Percentiles rank a stretch among this genome's conserved stretches.
These are phyloP conservation scores for Littorina saxatilis DNA, from an alignment of 1,140 invertebrate genomes.

Conservation along the genomic window DNA sequence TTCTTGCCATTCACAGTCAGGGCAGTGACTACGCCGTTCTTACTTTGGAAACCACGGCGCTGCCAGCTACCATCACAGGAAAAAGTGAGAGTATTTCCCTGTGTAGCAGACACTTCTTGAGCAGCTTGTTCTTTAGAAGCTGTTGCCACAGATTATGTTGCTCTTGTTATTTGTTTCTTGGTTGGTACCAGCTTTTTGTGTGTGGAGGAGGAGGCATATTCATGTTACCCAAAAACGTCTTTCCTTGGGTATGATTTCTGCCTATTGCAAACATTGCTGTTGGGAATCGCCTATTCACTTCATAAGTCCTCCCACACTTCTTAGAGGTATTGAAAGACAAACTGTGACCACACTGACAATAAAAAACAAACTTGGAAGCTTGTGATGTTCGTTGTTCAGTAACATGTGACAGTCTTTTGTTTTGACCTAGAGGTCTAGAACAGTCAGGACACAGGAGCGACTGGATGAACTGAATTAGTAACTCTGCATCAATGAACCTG, in stretches of 20 bases:
- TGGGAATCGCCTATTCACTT: not conserved
- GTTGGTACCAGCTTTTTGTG: not conserved
- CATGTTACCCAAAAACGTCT: not conserved
- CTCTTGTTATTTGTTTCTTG: not conserved
- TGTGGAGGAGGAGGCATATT: not conserved
- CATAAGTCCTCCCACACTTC: not conserved
- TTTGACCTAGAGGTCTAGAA: not conserved
- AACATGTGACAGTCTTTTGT: not conserved
- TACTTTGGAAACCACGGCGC: not conserved
- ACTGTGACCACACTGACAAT: not conserved
- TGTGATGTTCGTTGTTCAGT: not conserved
- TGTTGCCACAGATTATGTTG: not conserved
- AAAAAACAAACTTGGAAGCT: not conserved
- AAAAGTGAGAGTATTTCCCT: not conserved
- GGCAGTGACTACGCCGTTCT: not conserved
- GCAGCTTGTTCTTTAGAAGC: not conserved
- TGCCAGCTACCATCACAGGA: not conserved
- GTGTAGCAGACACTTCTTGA: not conserved
- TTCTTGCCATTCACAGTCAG: not conserved
- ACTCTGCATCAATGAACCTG: not conserved
- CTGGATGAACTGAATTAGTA: not conserved
- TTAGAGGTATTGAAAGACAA: not conserved
- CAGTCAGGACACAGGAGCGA: not conserved
- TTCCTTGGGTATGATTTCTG: not conserved
- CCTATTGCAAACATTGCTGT: not conserved